phyloP scores from a whole-genome alignment of 2,888 invertebrate genomes.

The Sinohyriopsis cumingii region DNA sequence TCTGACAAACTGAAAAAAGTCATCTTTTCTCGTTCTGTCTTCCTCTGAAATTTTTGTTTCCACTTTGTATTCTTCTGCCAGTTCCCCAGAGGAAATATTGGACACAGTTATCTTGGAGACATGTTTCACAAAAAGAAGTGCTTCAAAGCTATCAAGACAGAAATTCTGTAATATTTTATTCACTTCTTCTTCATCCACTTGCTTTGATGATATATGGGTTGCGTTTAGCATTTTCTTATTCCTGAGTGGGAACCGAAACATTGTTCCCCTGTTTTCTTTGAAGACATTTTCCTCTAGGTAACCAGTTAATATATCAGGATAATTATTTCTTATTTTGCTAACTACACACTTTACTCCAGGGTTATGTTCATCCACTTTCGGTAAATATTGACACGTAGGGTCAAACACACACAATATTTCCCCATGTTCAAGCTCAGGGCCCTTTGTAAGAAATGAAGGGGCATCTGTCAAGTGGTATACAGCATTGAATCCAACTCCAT shows the following conservation, averaged over 20 bases:
- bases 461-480: constrained; percentile 53
- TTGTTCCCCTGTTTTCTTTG: constrained; percentile 8
- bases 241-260: constrained; percentile 21
- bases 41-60: neutral
- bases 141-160: constrained; percentile 7
- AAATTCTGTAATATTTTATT: constrained; percentile 1
- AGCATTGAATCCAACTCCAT: constrained; percentile 53
- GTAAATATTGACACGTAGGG: constrained; percentile 54
- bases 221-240: too few relatives aligned
- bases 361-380: constrained; percentile 16
- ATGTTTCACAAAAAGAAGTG: constrained; percentile 15
- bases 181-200: constrained; percentile 1
- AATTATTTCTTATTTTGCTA: constrained; percentile 3
- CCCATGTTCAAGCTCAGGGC: constrained; percentile 24
- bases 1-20: constrained; percentile 3
- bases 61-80: constrained; percentile 3
- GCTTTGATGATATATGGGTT: neutral
- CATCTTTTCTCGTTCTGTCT: neutral
- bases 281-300: constrained; percentile 13
- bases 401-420: constrained; percentile 60
- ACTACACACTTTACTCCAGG: constrained; percentile 20
- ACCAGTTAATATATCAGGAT: constrained; percentile 19
- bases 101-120: constrained; percentile 12
- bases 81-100: constrained; percentile 5
- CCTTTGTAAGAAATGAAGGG: constrained; percentile 42